Evolutionary conservation across 2,888 invertebrate species (phyloP), one percentile per base, ranked within the genome.

Genomic region (Acanthoscelides obtectus): DNA sequence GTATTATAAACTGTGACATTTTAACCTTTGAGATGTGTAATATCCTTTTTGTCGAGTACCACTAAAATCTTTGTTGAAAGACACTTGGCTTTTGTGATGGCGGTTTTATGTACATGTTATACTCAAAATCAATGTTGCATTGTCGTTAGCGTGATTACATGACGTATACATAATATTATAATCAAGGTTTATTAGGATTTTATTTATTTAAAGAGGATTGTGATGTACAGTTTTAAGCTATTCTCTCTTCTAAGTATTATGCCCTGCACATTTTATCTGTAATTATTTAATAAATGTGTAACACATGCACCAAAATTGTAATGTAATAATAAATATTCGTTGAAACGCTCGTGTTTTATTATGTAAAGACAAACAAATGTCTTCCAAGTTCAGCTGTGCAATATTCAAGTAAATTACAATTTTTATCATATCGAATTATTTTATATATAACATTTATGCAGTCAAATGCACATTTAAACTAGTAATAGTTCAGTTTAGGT

Each of bases 301-400:
- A 66, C 69, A 69, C 64, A 69, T 22, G 66, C 67, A 67, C 67
- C 67, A 67, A 67, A 71, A 65, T 69, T 71, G 67, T 45, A 64
- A 67, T 67, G 70, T 69, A 66, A 69, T 71, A 64, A 71, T 71
- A 69, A 67, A 69, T 20, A 70, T 20, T 69, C 1, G 45, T 12
- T n/a, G n/a, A n/a, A n/a, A n/a, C n/a, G n/a, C n/a, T n/a, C n/a
- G n/a, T n/a, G n/a, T n/a, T n/a, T n/a, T n/a, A n/a, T n/a, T n/a
- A n/a, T n/a, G n/a, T n/a, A n/a, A n/a, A n/a, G n/a, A n/a, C n/a
- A n/a, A n/a, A n/a, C n/a, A n/a, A n/a, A n/a, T n/a, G n/a, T n/a
- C n/a, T n/a, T n/a, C n/a, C n/a, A n/a, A n/a, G n/a, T n/a, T n/a
- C n/a, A n/a, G n/a, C n/a, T n/a, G n/a, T n/a, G n/a, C n/a, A n/a